Evolutionary conservation across 2,888 invertebrate genomes (phyloP).

Genomic region (Nomada hirtipes): DNA sequence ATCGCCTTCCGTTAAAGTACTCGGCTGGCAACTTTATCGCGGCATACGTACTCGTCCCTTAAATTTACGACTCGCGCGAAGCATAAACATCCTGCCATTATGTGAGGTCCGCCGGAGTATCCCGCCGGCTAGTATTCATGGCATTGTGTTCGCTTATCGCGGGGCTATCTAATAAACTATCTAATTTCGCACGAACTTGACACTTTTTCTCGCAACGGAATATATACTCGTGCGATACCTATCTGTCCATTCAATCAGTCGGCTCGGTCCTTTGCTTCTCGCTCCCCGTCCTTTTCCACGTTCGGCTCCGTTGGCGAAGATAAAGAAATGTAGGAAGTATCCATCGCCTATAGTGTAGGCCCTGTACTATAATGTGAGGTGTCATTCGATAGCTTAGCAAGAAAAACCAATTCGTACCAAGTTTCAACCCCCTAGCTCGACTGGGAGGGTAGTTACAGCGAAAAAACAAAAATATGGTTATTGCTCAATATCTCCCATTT

Average conservation of each 20-base stretch:
- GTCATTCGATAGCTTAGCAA: too few species aligned
- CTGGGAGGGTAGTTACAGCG: too few species aligned
- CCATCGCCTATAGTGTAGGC: too few species aligned
- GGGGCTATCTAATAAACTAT: constrained; percentile 59
- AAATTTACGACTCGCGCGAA: constrained; percentile 63
- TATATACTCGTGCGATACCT: constrained; percentile 21
- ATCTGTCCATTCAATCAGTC: background rate
- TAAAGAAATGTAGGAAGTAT: too few species aligned
- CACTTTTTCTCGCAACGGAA: constrained; percentile 49
- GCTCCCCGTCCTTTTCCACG: too few species aligned
- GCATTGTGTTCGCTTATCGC: constrained; percentile 60
- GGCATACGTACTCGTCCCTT: constrained; percentile 39
- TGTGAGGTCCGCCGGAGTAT: constrained; percentile 43
- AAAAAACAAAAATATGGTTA: too few species aligned
- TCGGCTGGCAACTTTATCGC: constrained; percentile 49
- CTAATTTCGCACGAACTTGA: constrained; percentile 59
- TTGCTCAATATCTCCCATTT: too few species aligned
- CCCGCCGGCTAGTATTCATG: constrained; percentile 26
- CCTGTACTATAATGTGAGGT: too few species aligned
- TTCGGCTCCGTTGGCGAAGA: too few species aligned
- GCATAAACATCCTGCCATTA: constrained; percentile 68
- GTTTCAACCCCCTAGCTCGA: too few species aligned
- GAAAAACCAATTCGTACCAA: too few species aligned
- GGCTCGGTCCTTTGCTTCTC: too few species aligned
- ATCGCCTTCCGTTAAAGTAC: constrained; percentile 52